Evolutionary conservation across 2,113 vertebrate species (phyloP).

Genomic region (Vimba vimba): DNA sequence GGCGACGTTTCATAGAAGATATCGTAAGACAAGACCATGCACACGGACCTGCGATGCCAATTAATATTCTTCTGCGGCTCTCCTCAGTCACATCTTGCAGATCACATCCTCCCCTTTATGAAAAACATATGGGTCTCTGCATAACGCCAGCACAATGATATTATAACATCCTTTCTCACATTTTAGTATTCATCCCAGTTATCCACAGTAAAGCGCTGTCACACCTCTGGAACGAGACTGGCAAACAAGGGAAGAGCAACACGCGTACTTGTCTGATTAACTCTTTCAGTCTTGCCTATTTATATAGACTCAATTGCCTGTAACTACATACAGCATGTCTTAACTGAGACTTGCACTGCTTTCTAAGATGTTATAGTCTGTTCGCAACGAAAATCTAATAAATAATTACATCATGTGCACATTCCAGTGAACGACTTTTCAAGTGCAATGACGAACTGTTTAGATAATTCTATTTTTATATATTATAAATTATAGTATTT

Average conservation of each 20-base stretch:
- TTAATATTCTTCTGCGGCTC: conserved; percentile 40
- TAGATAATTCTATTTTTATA: neutral
- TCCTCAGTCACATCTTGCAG: conserved; percentile 35
- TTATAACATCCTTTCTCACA: neutral
- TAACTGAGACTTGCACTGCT: neutral
- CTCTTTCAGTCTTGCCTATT: conserved; percentile 25
- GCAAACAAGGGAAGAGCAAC: conserved; percentile 34
- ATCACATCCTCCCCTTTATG: conserved; percentile 10
- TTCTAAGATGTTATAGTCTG: neutral
- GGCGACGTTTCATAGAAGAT: neutral
- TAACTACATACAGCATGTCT: neutral
- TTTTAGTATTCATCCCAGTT: neutral
- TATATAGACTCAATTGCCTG: neutral
- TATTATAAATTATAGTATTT: neutral
- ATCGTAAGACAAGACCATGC: neutral
- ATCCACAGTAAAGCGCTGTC: conserved; percentile 9
- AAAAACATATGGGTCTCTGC: neutral
- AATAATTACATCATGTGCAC: neutral
- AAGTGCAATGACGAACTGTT: neutral
- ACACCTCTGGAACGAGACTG: conserved; percentile 30
- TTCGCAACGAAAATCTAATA: neutral
- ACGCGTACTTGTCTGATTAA: conserved; percentile 38
- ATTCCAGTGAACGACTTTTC: neutral
- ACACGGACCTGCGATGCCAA: conserved; percentile 38
- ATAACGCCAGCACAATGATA: neutral